Conservation (phyloP, 2,797 vertebrate species). For the Arnoldichthys spilopterus region DNA sequence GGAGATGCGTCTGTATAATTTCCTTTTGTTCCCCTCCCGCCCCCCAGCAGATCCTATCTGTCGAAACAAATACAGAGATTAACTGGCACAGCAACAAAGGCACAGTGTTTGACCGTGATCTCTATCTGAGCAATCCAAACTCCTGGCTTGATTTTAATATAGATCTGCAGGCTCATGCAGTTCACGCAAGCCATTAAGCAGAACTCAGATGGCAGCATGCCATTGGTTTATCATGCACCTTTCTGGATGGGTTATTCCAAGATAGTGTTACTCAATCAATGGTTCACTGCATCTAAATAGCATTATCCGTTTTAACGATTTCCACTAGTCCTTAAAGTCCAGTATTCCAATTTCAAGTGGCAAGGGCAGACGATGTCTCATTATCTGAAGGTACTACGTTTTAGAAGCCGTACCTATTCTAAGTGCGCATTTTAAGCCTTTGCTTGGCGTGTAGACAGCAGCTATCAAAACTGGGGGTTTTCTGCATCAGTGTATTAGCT, state of each 20-base stretch:
- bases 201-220: conserved; percentile 41
- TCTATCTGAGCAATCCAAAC: conserved; percentile 64
- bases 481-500: conserved; percentile 30
- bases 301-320: conserved; percentile 39
- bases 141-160: conserved; percentile 79
- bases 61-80: conserved; percentile 70
- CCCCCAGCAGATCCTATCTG: conserved; percentile 65
- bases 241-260: conserved; percentile 43
- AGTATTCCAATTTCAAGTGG: conserved; percentile 1
- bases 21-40: conserved; percentile 58
- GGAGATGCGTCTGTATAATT: conserved; percentile 69
- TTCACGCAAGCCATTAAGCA: conserved; percentile 32
- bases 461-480: not conserved
- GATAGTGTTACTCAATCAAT: conserved; percentile 47
- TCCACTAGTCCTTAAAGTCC: conserved; percentile 21
- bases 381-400: not conserved
- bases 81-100: conserved; percentile 65
- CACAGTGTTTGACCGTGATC: conserved; percentile 67
- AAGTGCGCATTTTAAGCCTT: not conserved
- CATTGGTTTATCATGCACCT: conserved; percentile 31
- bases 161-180: conserved; percentile 68
- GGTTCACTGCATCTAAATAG: conserved; percentile 36
- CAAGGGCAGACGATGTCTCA: not conserved
- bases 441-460: not conserved
- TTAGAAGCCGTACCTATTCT: not conserved